These are phyloP conservation scores for Idaea aversata DNA, from an alignment of 2,888 invertebrate genomes.

Conservation along the genomic window DNA sequence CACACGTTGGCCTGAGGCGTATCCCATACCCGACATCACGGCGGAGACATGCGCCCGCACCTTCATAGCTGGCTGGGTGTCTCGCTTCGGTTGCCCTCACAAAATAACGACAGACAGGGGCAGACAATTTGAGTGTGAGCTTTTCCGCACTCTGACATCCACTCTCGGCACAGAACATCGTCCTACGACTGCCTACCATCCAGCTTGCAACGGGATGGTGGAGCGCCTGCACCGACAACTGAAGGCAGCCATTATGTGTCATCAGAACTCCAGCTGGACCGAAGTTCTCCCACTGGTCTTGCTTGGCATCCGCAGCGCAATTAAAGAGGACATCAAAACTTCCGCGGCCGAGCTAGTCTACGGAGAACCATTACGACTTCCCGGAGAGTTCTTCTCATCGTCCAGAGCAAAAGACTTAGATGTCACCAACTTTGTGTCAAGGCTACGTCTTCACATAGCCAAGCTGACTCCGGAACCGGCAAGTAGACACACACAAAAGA, in stretches of 20 bases:
- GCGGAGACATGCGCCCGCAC: slow-evolving; percentile 42
- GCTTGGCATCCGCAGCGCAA: slow-evolving; percentile 12
- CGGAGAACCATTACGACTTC: slow-evolving; percentile 32
- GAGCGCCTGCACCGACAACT: slow-evolving; percentile 38
- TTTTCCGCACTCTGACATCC: slow-evolving; percentile 20
- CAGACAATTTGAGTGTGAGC: slow-evolving; percentile 8
- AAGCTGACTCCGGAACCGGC: slow-evolving; percentile 3
- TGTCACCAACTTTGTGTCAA: slow-evolving; percentile 3
- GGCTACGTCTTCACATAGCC: neutral
- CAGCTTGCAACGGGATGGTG: too few relatives aligned
- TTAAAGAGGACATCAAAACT: slow-evolving; percentile 22
- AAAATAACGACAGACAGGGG: slow-evolving; percentile 16
- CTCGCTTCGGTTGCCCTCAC: slow-evolving; percentile 49
- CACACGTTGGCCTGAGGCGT: slow-evolving; percentile 46
- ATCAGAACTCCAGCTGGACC: slow-evolving; percentile 10
- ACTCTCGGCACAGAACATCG: slow-evolving; percentile 23
- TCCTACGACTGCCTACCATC: slow-evolving; percentile 32
- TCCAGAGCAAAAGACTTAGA: neutral
- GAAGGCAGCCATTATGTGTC: slow-evolving; percentile 17
- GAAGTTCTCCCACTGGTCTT: slow-evolving; percentile 14
- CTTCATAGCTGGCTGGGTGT: slow-evolving; percentile 47
- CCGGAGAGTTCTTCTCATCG: slow-evolving; percentile 28
- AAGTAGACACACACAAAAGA: slow-evolving; percentile 1
- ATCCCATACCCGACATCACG: slow-evolving; percentile 43
- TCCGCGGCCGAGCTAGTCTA: slow-evolving; percentile 34